phyloP scores from a whole-genome alignment of 2,888 invertebrate genomes.

The Cryptosula pallasiana region DNA sequence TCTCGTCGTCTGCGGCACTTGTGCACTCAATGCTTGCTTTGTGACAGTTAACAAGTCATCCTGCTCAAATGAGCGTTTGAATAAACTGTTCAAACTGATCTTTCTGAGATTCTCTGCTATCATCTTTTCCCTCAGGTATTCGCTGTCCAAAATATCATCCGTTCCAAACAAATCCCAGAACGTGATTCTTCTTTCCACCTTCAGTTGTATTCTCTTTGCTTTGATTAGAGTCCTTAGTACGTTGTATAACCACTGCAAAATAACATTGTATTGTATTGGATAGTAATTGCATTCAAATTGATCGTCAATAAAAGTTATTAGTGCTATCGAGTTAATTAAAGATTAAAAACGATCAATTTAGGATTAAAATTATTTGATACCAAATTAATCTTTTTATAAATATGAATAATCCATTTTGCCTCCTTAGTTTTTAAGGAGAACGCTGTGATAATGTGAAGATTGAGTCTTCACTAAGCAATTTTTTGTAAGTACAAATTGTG shows the following conservation, averaged over 20 bases:
- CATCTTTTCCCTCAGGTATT: conserved; percentile 13
- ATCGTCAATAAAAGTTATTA: too few relatives aligned
- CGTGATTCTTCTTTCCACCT: not conserved
- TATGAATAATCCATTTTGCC: too few relatives aligned
- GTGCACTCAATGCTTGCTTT: not conserved
- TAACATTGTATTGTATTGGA: too few relatives aligned
- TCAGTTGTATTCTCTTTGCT: conserved; percentile 13
- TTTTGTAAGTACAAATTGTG: too few relatives aligned
- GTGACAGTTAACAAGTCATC: not conserved
- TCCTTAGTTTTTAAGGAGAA: too few relatives aligned
- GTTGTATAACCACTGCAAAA: not conserved
- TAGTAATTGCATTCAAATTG: too few relatives aligned
- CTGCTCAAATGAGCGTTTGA: conserved; percentile 18
- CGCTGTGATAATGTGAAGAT: too few relatives aligned
- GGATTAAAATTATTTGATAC: too few relatives aligned
- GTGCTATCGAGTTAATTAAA: too few relatives aligned
- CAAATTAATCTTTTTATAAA: too few relatives aligned
- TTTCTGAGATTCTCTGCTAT: conserved; percentile 16
- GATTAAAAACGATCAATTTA: too few relatives aligned
- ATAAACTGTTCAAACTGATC: conserved; percentile 2
- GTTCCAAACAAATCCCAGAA: conserved; percentile 3
- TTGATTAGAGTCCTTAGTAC: not conserved
- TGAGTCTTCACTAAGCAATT: too few relatives aligned
- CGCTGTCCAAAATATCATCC: conserved; percentile 9
- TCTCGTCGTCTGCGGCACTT: not conserved